Conservation (phyloP, 2,113 vertebrate genomes). For the Sclerurus mexicanus region DNA sequence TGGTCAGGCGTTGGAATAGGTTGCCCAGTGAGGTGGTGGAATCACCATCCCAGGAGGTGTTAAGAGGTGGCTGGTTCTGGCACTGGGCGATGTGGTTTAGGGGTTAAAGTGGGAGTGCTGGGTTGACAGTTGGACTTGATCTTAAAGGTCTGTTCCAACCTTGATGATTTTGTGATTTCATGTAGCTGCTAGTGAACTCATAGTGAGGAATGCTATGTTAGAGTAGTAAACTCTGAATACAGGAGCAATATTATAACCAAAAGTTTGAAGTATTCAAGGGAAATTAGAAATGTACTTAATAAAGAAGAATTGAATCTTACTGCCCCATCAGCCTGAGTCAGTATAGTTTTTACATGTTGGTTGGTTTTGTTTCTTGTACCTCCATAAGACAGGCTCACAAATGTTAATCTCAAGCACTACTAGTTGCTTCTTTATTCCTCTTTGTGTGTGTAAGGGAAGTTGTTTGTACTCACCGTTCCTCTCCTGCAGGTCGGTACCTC, state of each 20-base stretch:
- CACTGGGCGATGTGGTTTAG: not conserved
- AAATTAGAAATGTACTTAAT: not conserved
- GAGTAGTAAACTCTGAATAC: not conserved
- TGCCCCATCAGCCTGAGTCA: not conserved
- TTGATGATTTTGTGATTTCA: not conserved
- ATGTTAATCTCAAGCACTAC: accelerated
- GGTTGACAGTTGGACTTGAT: not conserved
- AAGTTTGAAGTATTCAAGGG: not conserved
- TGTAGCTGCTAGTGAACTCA: not conserved
- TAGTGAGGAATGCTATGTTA: accelerated
- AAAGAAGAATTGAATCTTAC: not conserved
- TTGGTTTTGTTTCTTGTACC: not conserved
- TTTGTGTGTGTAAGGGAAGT: not conserved
- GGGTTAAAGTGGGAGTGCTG: not conserved
- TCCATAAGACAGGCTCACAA: not conserved
- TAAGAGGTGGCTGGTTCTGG: not conserved
- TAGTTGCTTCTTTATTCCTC: not conserved
- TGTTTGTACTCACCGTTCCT: not conserved
- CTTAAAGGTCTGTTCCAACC: not conserved
- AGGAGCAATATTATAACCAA: not conserved
- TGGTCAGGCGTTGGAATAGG: not conserved
- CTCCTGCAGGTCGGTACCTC: constrained; percentile 88
- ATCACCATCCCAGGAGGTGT: not conserved
- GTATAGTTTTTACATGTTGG: not conserved
- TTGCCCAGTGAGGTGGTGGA: not conserved